These are phyloP conservation scores for Agonopterix arenella DNA, from an alignment of 2,888 invertebrate genomes.

Conservation along the genomic window DNA sequence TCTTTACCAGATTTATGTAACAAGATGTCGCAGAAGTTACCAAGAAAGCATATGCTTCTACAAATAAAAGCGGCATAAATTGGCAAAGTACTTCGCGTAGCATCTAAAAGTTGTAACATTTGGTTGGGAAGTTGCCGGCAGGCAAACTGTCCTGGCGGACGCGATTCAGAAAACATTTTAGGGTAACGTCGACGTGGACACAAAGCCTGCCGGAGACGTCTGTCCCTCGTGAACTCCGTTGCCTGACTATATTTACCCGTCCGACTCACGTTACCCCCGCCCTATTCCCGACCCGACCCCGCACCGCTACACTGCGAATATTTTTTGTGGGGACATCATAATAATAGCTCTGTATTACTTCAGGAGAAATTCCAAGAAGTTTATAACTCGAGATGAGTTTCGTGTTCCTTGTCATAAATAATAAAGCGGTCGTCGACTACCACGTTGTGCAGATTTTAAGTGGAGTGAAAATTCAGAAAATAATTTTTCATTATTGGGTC, in stretches of 20 bases:
- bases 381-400: conserved; percentile 78
- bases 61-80: no score
- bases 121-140: conserved; percentile 8
- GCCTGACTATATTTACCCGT: conserved; percentile 33
- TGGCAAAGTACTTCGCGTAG: no score
- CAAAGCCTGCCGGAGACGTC: conserved; percentile 25
- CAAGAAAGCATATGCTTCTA: no score
- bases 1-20: no score
- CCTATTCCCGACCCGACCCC: conserved; percentile 40
- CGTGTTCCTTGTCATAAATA: conserved; percentile 77
- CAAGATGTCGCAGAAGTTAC: no score
- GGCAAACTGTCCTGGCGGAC: conserved; percentile 10
- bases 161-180: conserved; percentile 17
- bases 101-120: not conserved
- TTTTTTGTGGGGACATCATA: conserved; percentile 76
- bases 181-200: conserved; percentile 14
- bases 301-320: conserved; percentile 50
- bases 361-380: conserved; percentile 77
- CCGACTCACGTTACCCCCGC: conserved; percentile 13
- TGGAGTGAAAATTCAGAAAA: conserved; percentile 68
- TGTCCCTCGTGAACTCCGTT: conserved; percentile 30
- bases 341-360: conserved; percentile 77
- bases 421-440: conserved; percentile 76
- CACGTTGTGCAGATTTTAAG: conserved; percentile 73
- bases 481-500: conserved; percentile 64